Percentiles rank a stretch among this genome's conserved stretches.
phyloP scores from a whole-genome alignment of 2,113 vertebrate species.

The Trichechus manatus region DNA sequence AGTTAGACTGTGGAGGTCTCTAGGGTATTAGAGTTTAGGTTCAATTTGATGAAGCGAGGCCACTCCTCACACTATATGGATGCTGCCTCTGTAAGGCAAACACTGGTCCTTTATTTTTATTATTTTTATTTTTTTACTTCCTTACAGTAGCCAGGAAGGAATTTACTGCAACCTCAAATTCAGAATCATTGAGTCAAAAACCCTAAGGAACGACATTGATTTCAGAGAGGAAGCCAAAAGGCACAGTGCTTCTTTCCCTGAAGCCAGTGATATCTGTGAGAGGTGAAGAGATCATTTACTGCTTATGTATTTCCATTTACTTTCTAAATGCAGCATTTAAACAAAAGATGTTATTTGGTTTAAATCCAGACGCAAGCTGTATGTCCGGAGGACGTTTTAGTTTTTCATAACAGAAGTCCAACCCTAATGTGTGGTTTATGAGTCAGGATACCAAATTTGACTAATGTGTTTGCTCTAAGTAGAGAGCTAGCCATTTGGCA shows the following conservation, averaged over 20 bases:
- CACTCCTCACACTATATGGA: background rate
- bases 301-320: conserved; percentile 13
- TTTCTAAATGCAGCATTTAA: conserved; percentile 42
- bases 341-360: background rate
- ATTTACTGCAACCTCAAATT: background rate
- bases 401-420: conserved; percentile 52
- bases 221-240: background rate
- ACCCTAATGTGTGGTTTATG: background rate
- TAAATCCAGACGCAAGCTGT: conserved; percentile 15
- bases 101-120: background rate
- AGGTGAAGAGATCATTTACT: background rate
- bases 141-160: background rate
- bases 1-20: background rate
- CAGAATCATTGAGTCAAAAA: background rate
- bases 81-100: background rate
- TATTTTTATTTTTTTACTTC: background rate
- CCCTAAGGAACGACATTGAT: background rate
- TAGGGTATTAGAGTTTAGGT: background rate
- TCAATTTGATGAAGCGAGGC: background rate
- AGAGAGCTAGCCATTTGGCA: background rate
- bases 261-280: background rate
- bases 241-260: background rate
- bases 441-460: conserved; percentile 55
- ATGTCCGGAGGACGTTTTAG: background rate
- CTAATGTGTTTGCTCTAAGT: conserved; percentile 21